A percentile compares a stretch with the other conserved stretches of the same genome.
Conservation (phyloP, 1,140 invertebrate genomes). For the Pentalonia nigronervosa region DNA sequence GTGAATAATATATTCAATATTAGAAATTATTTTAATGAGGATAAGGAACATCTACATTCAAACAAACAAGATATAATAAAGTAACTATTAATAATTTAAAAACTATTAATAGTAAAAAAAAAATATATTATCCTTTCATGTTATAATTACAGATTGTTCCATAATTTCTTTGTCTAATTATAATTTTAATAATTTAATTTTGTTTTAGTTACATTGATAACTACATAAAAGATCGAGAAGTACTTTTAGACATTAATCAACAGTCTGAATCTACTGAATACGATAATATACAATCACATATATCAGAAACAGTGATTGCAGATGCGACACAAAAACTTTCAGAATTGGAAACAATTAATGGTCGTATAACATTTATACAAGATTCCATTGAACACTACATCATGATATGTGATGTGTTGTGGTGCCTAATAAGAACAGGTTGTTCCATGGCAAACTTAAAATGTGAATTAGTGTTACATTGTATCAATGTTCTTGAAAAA, state of each 20-base stretch:
- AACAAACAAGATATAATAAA: background rate
- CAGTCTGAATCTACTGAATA: background rate
- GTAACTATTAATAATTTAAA: constrained; percentile 20
- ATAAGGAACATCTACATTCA: background rate
- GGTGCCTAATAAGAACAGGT: background rate
- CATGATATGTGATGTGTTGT: constrained; percentile 16
- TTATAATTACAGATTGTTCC: background rate
- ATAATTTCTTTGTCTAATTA: background rate
- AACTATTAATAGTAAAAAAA: background rate
- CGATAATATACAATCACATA: background rate
- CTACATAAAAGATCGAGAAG: background rate
- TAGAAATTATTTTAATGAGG: background rate
- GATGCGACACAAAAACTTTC: background rate
- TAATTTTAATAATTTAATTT: background rate
- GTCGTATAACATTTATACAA: background rate
- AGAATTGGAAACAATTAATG: background rate
- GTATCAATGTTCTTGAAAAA: background rate
- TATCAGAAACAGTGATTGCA: background rate
- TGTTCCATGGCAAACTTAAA: constrained; percentile 31
- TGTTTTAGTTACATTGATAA: background rate
- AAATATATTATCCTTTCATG: background rate
- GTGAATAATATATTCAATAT: background rate
- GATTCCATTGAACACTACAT: constrained; percentile 47
- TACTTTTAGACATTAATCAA: background rate
- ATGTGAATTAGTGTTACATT: constrained; percentile 40